phyloP scores from a whole-genome alignment of 2,113 vertebrate genomes.

The Amblyopsis rosae region DNA sequence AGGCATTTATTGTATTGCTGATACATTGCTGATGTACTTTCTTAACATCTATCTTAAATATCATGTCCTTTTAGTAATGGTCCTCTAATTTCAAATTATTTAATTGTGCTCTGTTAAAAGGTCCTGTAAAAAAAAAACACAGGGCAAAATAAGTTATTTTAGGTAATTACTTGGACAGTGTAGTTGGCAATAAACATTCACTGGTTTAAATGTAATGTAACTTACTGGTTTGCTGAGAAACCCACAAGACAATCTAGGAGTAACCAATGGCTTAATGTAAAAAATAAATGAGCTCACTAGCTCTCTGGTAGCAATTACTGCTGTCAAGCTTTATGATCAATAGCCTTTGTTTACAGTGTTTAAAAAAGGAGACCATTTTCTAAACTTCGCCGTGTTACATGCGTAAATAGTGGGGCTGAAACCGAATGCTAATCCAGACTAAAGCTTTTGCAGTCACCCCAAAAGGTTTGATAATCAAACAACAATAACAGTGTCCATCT shows the following conservation, averaged over 20 bases:
- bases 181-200: conserved; percentile 22
- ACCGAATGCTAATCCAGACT: conserved; percentile 61
- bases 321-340: conserved; percentile 78
- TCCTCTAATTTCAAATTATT: no score
- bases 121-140: not conserved
- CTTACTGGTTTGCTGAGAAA: conserved; percentile 40
- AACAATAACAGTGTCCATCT: conserved; percentile 80
- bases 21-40: no score
- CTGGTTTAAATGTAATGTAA: conserved; percentile 28
- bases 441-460: conserved; percentile 65
- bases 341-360: conserved; percentile 82
- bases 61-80: no score
- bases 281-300: conserved; percentile 15
- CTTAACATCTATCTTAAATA: no score
- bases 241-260: conserved; percentile 28
- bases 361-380: conserved; percentile 76
- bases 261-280: conserved; percentile 30
- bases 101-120: not conserved
- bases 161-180: conserved; percentile 19
- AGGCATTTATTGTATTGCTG: no score
- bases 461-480: conserved; percentile 76
- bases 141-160: conserved; percentile 36
- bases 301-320: conserved; percentile 78
- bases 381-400: conserved; percentile 74
- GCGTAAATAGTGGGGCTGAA: conserved; percentile 75